Conservation (phyloP, 2,797 vertebrate species). For the Labeo calbasu region DNA sequence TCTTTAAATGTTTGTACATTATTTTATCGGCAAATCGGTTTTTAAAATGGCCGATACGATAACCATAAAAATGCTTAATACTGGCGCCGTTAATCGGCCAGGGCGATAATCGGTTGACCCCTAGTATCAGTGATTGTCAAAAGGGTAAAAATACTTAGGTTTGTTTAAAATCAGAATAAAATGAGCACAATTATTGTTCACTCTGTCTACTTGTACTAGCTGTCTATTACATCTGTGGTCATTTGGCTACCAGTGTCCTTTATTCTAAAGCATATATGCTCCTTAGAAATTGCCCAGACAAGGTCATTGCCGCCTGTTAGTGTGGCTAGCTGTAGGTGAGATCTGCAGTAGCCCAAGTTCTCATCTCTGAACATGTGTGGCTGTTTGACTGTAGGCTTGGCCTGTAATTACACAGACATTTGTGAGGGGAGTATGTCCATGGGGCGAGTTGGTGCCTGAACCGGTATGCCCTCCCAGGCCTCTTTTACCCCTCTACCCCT, state of each 20-base stretch:
- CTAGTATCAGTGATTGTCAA: too few relatives aligned
- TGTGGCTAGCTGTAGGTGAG: conserved; percentile 7
- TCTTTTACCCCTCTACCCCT: conserved; percentile 51
- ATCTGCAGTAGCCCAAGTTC: background rate
- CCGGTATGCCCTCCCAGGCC: conserved; percentile 54
- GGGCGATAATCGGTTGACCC: too few relatives aligned
- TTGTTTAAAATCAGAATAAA: too few relatives aligned
- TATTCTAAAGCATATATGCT: background rate
- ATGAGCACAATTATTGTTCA: too few relatives aligned
- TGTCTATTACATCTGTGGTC: background rate
- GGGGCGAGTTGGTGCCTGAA: conserved; percentile 57
- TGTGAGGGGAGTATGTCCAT: conserved; percentile 36
- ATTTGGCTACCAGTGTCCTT: background rate
- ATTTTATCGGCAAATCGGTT: too few relatives aligned
- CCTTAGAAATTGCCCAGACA: conserved; percentile 17
- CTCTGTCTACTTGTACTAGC: background rate
- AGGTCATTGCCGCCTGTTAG: conserved; percentile 4
- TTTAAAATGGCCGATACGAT: too few relatives aligned
- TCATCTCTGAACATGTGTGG: conserved; percentile 19
- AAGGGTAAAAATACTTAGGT: background rate
- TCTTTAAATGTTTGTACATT: too few relatives aligned
- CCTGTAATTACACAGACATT: conserved; percentile 54
- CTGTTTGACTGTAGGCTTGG: conserved; percentile 17
- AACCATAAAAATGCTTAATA: too few relatives aligned
- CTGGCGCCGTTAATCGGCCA: too few relatives aligned